Percentiles rank a stretch among this genome's conserved stretches.
Conservation (phyloP, 2,113 vertebrate species). For the Micromys minutus region DNA sequence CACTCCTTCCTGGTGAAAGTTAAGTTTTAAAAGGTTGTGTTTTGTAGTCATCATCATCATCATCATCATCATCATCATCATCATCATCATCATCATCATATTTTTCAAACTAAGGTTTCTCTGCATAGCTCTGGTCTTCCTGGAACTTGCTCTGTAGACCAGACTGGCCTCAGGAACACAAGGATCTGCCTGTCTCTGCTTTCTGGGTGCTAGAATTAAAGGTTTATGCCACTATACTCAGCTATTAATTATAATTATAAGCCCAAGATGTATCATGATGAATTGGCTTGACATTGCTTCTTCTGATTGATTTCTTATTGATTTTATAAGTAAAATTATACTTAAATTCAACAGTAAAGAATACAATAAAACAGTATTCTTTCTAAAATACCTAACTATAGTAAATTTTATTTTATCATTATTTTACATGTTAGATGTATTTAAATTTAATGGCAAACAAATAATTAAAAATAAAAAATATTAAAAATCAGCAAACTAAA, state of each 20-base stretch:
- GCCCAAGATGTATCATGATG: background rate
- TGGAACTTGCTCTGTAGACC: background rate
- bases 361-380: background rate
- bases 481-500: constrained; percentile 14
- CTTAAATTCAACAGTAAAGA: constrained; percentile 45
- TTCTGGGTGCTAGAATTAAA: background rate
- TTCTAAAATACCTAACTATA: constrained; percentile 6
- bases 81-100: background rate
- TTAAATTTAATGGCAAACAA: background rate
- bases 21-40: background rate
- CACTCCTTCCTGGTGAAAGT: background rate
- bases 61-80: too few relatives aligned
- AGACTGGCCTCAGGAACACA: background rate
- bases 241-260: constrained; percentile 39
- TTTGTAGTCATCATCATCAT: background rate
- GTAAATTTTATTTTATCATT: background rate
- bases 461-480: constrained; percentile 27
- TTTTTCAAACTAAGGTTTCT: background rate
- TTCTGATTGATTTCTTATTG: background rate
- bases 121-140: background rate
- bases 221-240: background rate
- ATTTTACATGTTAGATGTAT: background rate
- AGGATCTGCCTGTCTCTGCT: background rate
- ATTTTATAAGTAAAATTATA: constrained; percentile 31
- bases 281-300: background rate